phyloP scores from a whole-genome alignment of 2,113 vertebrate genomes.

The Gorilla gorilla region DNA sequence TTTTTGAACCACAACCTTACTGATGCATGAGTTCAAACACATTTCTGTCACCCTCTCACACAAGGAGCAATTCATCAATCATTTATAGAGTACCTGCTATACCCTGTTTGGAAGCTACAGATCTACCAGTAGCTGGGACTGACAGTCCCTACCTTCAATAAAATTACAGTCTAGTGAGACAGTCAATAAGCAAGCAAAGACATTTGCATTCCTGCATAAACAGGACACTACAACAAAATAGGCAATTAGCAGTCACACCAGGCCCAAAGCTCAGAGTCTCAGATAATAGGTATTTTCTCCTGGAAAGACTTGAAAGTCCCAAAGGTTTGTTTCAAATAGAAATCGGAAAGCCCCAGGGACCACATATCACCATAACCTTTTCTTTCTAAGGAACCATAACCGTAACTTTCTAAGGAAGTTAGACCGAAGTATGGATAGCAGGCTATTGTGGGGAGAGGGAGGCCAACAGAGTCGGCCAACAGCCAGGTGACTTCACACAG shows the following conservation, averaged over 20 bases:
- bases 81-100: background rate
- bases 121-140: background rate
- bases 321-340: slow-evolving; percentile 31
- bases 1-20: background rate
- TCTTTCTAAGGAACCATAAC: no score
- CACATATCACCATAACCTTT: background rate
- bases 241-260: background rate
- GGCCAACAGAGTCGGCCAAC: background rate
- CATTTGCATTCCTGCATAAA: background rate
- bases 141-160: background rate
- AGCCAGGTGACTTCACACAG: background rate
- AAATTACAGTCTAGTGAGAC: background rate
- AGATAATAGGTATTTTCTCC: background rate
- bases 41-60: background rate
- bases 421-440: background rate
- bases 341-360: background rate
- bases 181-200: background rate
- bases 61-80: background rate
- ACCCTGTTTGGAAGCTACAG: background rate
- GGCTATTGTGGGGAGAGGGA: background rate
- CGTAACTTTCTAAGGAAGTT: background rate
- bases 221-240: background rate
- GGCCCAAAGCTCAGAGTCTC: background rate
- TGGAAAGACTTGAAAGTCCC: background rate
- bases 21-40: background rate